These are phyloP conservation scores for Octodon degus DNA, from an alignment of 2,113 vertebrate species.

Conservation along the genomic window DNA sequence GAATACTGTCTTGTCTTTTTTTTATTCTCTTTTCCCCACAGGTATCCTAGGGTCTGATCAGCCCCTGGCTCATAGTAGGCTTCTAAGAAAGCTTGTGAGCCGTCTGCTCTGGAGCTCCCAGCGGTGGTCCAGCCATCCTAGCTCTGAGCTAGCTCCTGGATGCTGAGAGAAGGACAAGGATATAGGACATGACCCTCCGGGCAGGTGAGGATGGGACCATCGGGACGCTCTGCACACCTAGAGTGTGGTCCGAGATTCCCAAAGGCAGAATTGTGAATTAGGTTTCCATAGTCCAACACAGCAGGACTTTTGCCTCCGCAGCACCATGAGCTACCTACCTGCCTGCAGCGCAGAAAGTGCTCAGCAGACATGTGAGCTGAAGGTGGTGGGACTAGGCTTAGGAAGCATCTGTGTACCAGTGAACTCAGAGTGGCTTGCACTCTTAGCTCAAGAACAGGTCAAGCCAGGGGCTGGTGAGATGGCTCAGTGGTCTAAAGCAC, in stretches of 20 bases:
- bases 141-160: neutral
- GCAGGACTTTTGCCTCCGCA: neutral
- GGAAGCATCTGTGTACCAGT: neutral
- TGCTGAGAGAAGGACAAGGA: constrained; percentile 40
- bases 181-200: neutral
- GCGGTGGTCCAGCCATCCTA: neutral
- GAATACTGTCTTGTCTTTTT: too few species aligned
- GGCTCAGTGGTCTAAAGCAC: too few species aligned
- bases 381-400: neutral
- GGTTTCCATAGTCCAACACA: neutral
- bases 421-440: neutral
- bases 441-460: neutral
- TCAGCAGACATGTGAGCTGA: neutral
- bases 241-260: neutral
- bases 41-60: neutral
- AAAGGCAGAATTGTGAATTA: constrained; percentile 1
- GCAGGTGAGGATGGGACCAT: neutral
- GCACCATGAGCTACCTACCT: neutral
- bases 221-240: neutral
- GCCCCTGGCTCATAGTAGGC: neutral
- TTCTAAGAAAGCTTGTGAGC: neutral
- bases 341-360: neutral
- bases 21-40: neutral
- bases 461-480: too few species aligned
- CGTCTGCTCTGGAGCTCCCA: constrained; percentile 31